Percentiles rank a stretch among this genome's conserved stretches.
Conservation (phyloP, 2,888 invertebrate genomes). For the Abrostola triplasia region DNA sequence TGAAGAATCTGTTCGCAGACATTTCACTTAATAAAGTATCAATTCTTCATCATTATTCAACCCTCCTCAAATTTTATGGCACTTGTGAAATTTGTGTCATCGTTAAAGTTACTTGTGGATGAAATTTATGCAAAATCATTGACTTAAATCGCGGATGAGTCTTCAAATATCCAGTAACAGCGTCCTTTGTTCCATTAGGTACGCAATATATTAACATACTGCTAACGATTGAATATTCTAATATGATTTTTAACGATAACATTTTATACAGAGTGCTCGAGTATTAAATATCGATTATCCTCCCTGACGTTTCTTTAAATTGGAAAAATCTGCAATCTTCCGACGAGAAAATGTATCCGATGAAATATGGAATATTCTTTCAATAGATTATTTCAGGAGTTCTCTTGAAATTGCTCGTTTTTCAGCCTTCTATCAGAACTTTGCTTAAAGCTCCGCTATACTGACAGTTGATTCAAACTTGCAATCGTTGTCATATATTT, state of each 20-base stretch:
- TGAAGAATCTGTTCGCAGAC: background rate
- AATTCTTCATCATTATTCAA: background rate
- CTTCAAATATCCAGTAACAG: slow-evolving; percentile 20
- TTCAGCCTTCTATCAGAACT: background rate
- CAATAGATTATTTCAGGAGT: background rate
- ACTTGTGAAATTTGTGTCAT: background rate
- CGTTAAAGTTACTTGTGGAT: background rate
- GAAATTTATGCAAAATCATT: slow-evolving; percentile 3
- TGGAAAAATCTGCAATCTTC: slow-evolving; percentile 37
- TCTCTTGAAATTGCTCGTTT: background rate
- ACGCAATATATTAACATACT: slow-evolving; percentile 24
- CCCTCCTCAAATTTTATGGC: background rate
- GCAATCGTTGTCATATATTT: too few species aligned
- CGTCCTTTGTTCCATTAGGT: slow-evolving; percentile 9
- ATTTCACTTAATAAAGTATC: slow-evolving; percentile 2
- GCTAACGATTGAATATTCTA: slow-evolving; percentile 29
- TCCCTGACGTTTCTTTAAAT: slow-evolving; percentile 29
- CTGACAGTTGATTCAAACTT: too few species aligned
- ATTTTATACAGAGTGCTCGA: slow-evolving; percentile 14
- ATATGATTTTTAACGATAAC: slow-evolving; percentile 36
- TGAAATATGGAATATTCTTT: slow-evolving; percentile 10
- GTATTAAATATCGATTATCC: slow-evolving; percentile 24
- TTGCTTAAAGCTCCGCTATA: too few species aligned
- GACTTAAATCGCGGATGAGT: background rate
- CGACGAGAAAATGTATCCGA: slow-evolving; percentile 10